Evolutionary conservation across 2,113 vertebrate species (phyloP), one percentile per base, ranked within the genome.

Genomic region (Saccopteryx leptura): DNA sequence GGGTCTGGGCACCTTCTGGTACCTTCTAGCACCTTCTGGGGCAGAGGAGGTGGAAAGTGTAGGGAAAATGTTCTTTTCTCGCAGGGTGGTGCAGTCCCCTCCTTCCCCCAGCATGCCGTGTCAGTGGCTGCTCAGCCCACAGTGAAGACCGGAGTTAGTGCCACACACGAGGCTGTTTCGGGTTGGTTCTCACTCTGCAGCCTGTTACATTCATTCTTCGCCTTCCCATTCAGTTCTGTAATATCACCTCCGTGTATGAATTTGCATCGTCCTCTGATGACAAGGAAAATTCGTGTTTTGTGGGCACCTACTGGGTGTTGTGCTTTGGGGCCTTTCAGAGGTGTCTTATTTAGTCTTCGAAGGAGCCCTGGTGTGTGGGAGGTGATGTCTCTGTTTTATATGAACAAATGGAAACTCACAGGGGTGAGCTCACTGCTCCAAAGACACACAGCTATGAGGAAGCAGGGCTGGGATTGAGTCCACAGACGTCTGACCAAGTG

Each of bases 31-130:
- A 13, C 31, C 33, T 86, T n/a, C 48, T 39, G 2, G 2, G 65
- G 24, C 1, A 6, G n/a, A 33, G 18, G 28, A 50, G 17, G 17
- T 12, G 46, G 26, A 9, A 17, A 31, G 31, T 0, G 8, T 68
- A 69, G 28, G 54, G 68, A 39, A 63, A 10, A 48, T 2, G 18
- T 46, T 46, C 23, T 17, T 33, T 50, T 2, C 28, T n/a, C 0
- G 14, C 48, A 14, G 1, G 13, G 15, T 0, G 80, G 33, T 1
- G 1, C 24, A 24, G 50, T 12, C 28, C 56, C n/a, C 13, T n/a
- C 31, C 15, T 9, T 46, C 17, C 6, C 13, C 82, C 39, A 0
- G 60, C 4, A 0, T 1, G 15, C 68, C 39, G 0, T 2, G 1
- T 4, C 52, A 0, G 48, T 0, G 33, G 7, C 78, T 48, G 9